Percentiles rank a stretch among this genome's conserved stretches.
Evolutionary conservation across 2,888 invertebrate genomes (phyloP).

Genomic region (Lacanobia wlatinum): DNA sequence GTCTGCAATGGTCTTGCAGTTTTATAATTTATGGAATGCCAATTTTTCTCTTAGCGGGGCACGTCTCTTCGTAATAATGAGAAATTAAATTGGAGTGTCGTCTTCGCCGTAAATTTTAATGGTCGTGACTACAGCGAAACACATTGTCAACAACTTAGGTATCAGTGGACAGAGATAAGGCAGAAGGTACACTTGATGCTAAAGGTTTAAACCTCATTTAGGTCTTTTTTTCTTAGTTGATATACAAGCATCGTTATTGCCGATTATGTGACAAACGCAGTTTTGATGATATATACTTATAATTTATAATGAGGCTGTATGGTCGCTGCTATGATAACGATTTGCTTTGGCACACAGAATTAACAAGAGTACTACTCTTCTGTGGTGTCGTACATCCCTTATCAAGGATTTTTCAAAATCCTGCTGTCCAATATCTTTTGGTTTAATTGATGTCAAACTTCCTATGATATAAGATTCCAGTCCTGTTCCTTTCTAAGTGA

Average conservation of each 20-base stretch:
- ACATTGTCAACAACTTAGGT: constrained; percentile 57
- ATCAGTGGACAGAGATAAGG: not conserved
- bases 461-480: no score
- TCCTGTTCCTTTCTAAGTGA: no score
- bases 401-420: no score
- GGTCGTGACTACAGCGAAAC: constrained; percentile 58
- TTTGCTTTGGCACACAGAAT: no score
- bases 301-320: no score
- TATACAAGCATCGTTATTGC: not conserved
- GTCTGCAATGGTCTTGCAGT: constrained; percentile 67
- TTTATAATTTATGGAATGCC: constrained; percentile 78
- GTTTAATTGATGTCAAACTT: no score
- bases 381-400: no score
- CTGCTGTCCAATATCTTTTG: no score
- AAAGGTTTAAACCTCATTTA: not conserved
- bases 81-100: constrained; percentile 76
- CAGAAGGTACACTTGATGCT: constrained; percentile 36
- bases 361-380: no score
- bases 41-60: constrained; percentile 72
- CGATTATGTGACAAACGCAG: no score
- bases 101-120: constrained; percentile 72
- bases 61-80: constrained; percentile 73
- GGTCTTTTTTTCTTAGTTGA: not conserved
- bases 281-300: no score
- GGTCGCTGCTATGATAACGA: no score